Conservation (phyloP, 2,113 vertebrate genomes). For the Chloroceryle aenea region DNA sequence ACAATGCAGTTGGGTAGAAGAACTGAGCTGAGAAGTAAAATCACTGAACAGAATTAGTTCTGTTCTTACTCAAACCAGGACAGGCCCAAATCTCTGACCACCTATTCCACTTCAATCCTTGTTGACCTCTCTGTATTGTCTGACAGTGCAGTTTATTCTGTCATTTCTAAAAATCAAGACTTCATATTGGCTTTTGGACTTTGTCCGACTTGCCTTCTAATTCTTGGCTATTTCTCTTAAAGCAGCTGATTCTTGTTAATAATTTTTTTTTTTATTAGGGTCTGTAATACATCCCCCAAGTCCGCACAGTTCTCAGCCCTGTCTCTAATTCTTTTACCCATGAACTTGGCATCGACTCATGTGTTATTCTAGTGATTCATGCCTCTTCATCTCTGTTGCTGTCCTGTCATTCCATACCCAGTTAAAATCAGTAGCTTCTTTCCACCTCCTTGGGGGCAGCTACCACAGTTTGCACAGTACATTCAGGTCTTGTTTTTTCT, state of each 20-base stretch:
- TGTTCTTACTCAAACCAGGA: too few relatives aligned
- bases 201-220: background rate
- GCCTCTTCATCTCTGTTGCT: background rate
- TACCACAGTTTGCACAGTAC: background rate
- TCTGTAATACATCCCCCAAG: background rate
- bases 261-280: background rate
- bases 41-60: too few relatives aligned
- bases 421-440: background rate
- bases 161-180: background rate
- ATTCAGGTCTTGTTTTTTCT: background rate
- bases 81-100: background rate
- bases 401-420: background rate
- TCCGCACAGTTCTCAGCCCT: background rate
- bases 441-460: background rate
- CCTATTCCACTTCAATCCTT: background rate
- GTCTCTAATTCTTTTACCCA: background rate
- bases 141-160: background rate
- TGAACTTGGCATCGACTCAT: background rate
- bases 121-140: background rate
- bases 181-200: background rate
- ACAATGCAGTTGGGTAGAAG: too few relatives aligned
- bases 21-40: too few relatives aligned
- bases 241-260: background rate
- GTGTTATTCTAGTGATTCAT: background rate
- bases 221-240: background rate